Percentiles rank a stretch among this genome's conserved stretches.
Evolutionary conservation across 2,888 invertebrate genomes (phyloP).

Genomic region (Dinocampus coccinellae): DNA sequence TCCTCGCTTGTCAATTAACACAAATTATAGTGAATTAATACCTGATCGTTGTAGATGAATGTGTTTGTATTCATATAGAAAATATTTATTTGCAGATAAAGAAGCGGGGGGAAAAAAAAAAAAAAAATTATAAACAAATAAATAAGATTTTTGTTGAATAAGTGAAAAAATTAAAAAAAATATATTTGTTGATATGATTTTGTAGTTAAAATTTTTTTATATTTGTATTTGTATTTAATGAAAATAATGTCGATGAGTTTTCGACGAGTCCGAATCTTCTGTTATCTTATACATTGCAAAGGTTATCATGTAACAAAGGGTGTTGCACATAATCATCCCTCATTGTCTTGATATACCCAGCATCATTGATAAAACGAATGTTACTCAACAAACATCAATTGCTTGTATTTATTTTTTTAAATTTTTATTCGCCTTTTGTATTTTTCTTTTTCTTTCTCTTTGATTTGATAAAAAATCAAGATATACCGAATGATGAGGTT

Average conservation of each 20-base stretch:
- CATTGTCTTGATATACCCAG: constrained; percentile 10
- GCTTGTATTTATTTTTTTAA: background rate
- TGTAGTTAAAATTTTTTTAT: too few relatives aligned
- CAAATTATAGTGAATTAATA: constrained; percentile 67
- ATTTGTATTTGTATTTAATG: background rate
- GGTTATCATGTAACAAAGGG: constrained; percentile 18
- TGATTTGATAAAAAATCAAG: background rate
- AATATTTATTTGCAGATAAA: background rate
- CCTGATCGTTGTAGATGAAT: constrained; percentile 49
- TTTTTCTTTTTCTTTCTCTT: too few relatives aligned
- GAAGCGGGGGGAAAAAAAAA: background rate
- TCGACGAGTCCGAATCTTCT: background rate
- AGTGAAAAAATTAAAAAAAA: too few relatives aligned
- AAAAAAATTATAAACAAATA: too few relatives aligned
- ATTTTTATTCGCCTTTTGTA: background rate
- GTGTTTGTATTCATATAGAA: background rate
- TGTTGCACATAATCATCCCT: constrained; percentile 20
- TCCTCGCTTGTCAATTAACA: constrained; percentile 66
- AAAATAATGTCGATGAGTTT: background rate
- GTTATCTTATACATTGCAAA: background rate
- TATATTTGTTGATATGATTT: too few relatives aligned
- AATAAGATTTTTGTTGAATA: too few relatives aligned
- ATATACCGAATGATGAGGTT: constrained; percentile 46
- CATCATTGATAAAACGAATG: too few relatives aligned
- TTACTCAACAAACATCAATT: too few relatives aligned